Base-by-base conservation (phyloP, 2,888 invertebrate genomes). In the Protophormia terraenovae region DNA sequence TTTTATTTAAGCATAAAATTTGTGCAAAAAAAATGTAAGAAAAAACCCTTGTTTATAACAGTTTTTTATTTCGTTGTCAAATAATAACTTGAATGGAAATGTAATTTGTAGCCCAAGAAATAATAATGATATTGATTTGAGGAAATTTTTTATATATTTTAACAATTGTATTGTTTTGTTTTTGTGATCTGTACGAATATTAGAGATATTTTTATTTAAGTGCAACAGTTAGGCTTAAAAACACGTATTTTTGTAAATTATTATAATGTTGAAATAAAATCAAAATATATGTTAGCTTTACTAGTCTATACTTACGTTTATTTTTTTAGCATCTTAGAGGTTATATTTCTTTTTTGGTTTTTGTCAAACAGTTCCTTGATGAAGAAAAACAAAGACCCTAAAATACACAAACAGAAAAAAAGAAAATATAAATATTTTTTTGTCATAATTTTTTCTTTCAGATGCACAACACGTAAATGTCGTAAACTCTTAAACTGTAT, bases 401-500 rank as follows among this genome's bases (percentile, higher is more conserved):
- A 80, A 58, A 72, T n/a, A 50, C 16, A 38, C n/a, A 60, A 69
- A 71, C 60, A 58, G 16, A 55, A 64, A 60, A 2, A 50, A 64
- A 53, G 16, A 47, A 32, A 32, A 69, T 27, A 67, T 60, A 71
- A 69, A 60, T 58, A 16, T 53, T 38, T 76, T 58, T 53, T 50
- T 53, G 29, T 29, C 41, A 41, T 38, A 45, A 55, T 64, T 73
- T 66, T 66, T 81, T 45, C 32, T 32, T 80, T 29, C 35, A 6
- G 64, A 82, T 85, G 82, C 85, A 82, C 76, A 66, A 82, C 85
- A 85, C 85, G 85, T 82, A 85, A 82, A 62, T 82, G 75, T 82
- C 78, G 75, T 85, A 82, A 85, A 82, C 82, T 82, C 73, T 73
- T 78, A 75, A 69, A 73, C 75, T 66, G 41, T 60, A 19, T 47